Evolutionary conservation across 2,888 invertebrate species (phyloP), one percentile per base, ranked within the genome.

Genomic region (Cylindroiulus punctatus): DNA sequence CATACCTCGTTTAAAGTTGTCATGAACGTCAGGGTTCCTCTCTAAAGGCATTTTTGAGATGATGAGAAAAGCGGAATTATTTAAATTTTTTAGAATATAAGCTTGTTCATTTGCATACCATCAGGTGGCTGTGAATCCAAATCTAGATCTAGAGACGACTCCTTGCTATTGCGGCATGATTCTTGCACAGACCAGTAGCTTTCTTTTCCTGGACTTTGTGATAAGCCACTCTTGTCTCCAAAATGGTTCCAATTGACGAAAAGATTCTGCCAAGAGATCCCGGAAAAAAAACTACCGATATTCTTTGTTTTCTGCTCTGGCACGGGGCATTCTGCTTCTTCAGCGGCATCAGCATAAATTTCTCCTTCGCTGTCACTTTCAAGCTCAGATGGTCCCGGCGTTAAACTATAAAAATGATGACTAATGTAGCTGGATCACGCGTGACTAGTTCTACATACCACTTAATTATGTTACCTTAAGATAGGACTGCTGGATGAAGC

Each of bases 151-250:
- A 26, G 65, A 26, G 65, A 8, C 7, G 65, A 65, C 22, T 65
- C 65, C 65, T 65, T 65, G 19, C 47, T 84, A 26, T 84, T 47
- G 19, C 32, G 42, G 8, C 17, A 47, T 42, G 84, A 84, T 26
- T 84, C 84, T n/a, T 42, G 19, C 40, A 47, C 84, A 1, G 84
- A 84, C 42, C 84, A 84, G 84, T 14, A 84, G 47, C 42, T 47
- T 47, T 84, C 84, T 44, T 47, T 44, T 22, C 44, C 47, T 30
- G 44, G 32, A 4, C 84, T 84, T 10, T 65, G 65, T 36, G 65
- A 65, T 26, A 65, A 65, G 26, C 26, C 26, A 5, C 26, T 26
- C 65, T 30, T 7, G 8, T 65, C 65, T 26, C 65, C 65, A 65
- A 65, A 65, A 22, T 65, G 65, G 4, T 65, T 22, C 65, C 65